Evolutionary conservation across 2,888 invertebrate genomes (phyloP).

Genomic region (Drosophila fulvimacula): DNA sequence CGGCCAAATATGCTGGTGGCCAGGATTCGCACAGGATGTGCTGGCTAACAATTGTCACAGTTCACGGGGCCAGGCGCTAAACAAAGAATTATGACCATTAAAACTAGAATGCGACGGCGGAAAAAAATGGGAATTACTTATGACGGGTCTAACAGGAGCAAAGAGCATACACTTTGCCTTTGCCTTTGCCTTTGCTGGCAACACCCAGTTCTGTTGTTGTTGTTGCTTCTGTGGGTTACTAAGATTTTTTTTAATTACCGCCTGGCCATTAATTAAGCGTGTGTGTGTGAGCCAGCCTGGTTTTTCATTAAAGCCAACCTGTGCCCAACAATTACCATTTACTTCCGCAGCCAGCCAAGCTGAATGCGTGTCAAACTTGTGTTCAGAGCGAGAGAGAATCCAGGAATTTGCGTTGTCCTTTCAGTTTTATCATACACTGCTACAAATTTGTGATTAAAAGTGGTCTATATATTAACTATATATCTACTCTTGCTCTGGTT

Average conservation of each 20-base stretch:
- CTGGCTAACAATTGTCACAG: conserved; percentile 56
- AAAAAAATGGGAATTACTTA: background rate
- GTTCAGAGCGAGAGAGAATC: conserved; percentile 7
- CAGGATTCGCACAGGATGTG: conserved; percentile 36
- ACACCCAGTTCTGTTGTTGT: conserved; percentile 45
- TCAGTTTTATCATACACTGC: conserved; percentile 8
- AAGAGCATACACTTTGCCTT: conserved; percentile 34
- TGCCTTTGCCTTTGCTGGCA: conserved; percentile 42
- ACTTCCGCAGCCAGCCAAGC: conserved; percentile 1
- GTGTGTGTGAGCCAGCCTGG: conserved; percentile 1
- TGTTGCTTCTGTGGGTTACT: conserved; percentile 20
- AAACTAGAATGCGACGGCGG: conserved; percentile 28
- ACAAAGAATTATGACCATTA: conserved; percentile 56
- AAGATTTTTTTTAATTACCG: conserved; percentile 60
- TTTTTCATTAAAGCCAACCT: conserved; percentile 27
- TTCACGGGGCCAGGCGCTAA: conserved; percentile 38
- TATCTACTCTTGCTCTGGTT: background rate
- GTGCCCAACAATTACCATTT: conserved; percentile 11
- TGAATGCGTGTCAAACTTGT: conserved; percentile 29
- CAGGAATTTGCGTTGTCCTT: conserved; percentile 8
- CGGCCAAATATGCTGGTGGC: conserved; percentile 55
- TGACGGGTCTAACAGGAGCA: conserved; percentile 5
- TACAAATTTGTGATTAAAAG: background rate
- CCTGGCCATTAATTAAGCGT: conserved; percentile 49
- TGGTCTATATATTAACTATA: background rate